A percentile compares a stretch with the other conserved stretches of the same genome.
Conservation (phyloP, 2,113 vertebrate genomes). For the Phycodurus eques region DNA sequence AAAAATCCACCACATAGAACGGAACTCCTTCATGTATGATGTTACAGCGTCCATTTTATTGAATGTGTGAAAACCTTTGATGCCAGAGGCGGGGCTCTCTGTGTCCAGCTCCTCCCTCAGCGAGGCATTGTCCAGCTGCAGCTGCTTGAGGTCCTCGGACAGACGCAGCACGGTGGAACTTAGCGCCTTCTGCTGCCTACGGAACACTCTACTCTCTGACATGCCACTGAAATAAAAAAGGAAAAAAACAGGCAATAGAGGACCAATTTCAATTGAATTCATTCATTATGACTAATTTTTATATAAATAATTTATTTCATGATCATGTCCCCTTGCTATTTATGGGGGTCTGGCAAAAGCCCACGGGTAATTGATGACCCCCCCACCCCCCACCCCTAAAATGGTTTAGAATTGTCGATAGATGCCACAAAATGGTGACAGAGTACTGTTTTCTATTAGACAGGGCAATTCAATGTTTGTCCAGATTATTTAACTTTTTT, state of each 20-base stretch:
- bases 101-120: constrained; percentile 81
- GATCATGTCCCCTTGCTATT: no score
- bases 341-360: no score
- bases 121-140: constrained; percentile 81
- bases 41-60: not conserved
- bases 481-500: no score
- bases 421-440: no score
- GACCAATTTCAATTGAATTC: not conserved
- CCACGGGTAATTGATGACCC: no score
- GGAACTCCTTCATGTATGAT: not conserved
- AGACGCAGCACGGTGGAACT: constrained; percentile 78
- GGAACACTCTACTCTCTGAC: constrained; percentile 74
- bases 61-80: constrained; percentile 69
- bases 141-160: constrained; percentile 78
- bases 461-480: no score
- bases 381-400: no score
- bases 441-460: no score
- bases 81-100: constrained; percentile 62
- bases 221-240: constrained; percentile 46
- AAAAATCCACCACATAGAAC: no score
- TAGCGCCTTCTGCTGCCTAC: constrained; percentile 76
- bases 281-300: not conserved
- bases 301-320: not conserved
- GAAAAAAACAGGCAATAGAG: not conserved
- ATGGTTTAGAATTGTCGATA: no score